Evolutionary conservation across 2,888 invertebrate genomes (phyloP), one percentile per base, ranked within the genome.

Genomic region (Eupeodes luniger): DNA sequence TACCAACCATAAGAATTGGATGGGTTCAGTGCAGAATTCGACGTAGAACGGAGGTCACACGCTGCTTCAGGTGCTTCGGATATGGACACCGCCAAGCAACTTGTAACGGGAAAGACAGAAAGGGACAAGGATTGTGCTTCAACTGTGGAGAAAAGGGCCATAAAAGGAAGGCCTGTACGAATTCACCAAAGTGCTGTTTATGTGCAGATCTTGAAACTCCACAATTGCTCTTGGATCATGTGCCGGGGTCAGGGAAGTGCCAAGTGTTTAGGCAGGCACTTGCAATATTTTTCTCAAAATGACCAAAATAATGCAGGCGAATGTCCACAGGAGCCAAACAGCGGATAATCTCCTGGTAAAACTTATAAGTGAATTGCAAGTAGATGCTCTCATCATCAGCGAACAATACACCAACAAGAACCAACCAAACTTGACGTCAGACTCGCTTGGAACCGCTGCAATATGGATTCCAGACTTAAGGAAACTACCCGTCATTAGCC

Each of bases 121-220:
- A 47, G 11, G 47, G 27, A 49, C 44, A 27, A 19, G 66, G 44
- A 2, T 5, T 44, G 2, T 64, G 64, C 11, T 40, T 64, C 16
- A 64, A 64, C 44, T 64, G 64, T 40, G 69, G 69, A 44, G 40
- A 55, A 55, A 40, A 55, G 12, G 57, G 44, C 40, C 40, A 55
- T 12, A 57, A 70, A 14, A 70, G 12, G 19, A 70, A 19, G 4
- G 57, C 57, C 16, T 55, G 57, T 12, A 14, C 4, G 7, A 16
- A 57, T 1, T 7, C 70, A 12, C 44, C 57, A 55, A 70, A 44
- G 19, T 70, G 55, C 19, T 57, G 16, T 4, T 12, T 70, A 27
- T 59, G 59, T 40, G 59, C 36, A 1, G 6, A n/a, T 6, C 14
- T 61, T 14, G 34, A 61, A 61, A 61, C 5, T 34, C 5, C 14